Evolutionary conservation across 1,140 invertebrate genomes (phyloP), one percentile per base, ranked within the genome.

Genomic region (Mactra quadrangularis): DNA sequence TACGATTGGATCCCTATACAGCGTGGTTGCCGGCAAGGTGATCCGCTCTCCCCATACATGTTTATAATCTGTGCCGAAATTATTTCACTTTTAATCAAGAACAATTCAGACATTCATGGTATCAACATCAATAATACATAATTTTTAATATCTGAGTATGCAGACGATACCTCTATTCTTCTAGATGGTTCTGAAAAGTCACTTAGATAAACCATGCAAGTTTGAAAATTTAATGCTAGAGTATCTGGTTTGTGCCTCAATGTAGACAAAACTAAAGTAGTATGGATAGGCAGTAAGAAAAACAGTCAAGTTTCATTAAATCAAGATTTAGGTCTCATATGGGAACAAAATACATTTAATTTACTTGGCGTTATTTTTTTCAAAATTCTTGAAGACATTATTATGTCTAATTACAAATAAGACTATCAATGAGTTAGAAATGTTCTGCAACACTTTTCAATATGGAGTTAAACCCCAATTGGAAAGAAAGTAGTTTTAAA

Each of bases 161-260:
- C 75, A 19, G 75, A 81, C 81, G 81, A 86, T 31, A 84, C 78
- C 13, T 31, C 52, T 45, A 27, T 77, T 41, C 60, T 70, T 7
- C 22, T 83, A 19, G 84, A 86, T 57, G 82, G 85, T 13, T 81
- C 82, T 4, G 41, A 45, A 27, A 22, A 53, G 25, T 86, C 82
- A 15, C 27, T 86, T 0, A 13, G 52, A 19, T 27, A 47, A 22
- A n/a, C 78, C 29, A 19, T 82, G 2, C 13, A 57, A 11, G n/a
- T 33, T 3, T 19, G 76, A n/a, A 19, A 76, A n/a, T n/a, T 38
- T 4, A 82, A 53, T 77, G 60, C 62, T n/a, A 47, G 70, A 45
- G 52, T 82, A 4, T 81, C 70, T 11, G 50, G 84, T 70, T 41
- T 76, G 17, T 68, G 68, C 19, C 66, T 82, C 0, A 82, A 81